Evolutionary conservation across 2,797 vertebrate species (phyloP), one percentile per base, ranked within the genome.

Genomic region (Catostomus latipinnis): DNA sequence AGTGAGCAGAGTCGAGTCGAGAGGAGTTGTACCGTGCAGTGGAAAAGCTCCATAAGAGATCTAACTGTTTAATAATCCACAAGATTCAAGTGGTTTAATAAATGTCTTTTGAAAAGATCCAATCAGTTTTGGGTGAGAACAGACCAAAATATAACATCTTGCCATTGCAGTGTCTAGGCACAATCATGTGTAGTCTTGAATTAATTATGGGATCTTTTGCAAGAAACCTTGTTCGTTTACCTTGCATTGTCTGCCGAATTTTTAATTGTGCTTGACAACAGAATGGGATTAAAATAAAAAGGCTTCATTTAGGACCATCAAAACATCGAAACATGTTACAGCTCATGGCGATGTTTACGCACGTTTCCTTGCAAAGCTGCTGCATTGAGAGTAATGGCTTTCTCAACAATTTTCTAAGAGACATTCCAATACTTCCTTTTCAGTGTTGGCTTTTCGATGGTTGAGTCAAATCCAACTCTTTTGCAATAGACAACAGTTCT

Each of bases 231-330:
- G 57, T 61, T 70, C 50, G 81, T 87, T 87, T 88, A 86, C 61
- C 80, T 83, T 83, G 87, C 82, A 75, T 68, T 78, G 66, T 84
- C 80, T 62, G 80, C 85, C 61, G 76, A 72, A 76, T 78, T 68
- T 63, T 85, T 85, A 87, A 92, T 80, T 85, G 81, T 88, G 88
- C 91, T 92, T 90, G 90, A 91, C 89, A 90, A 84, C 22, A 74
- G 70, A 82, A 83, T 84, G 48, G 71, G 81, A 89, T 89, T 88
- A 89, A 85, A 87, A 81, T 62, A 60, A 82, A 81, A 83, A 85
- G 88, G 56, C 73, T 84, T 78, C 76, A 57, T 74, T 68, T 78
- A 16, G 61, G 71, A 74, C 48, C 65, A 10, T 11, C 50, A 56
- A 34, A 78, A 78, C 16, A 18, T 18, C 16, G 16, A 78, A 70